Base-by-base conservation (phyloP, 2,113 vertebrate species). In the Strigops habroptila region DNA sequence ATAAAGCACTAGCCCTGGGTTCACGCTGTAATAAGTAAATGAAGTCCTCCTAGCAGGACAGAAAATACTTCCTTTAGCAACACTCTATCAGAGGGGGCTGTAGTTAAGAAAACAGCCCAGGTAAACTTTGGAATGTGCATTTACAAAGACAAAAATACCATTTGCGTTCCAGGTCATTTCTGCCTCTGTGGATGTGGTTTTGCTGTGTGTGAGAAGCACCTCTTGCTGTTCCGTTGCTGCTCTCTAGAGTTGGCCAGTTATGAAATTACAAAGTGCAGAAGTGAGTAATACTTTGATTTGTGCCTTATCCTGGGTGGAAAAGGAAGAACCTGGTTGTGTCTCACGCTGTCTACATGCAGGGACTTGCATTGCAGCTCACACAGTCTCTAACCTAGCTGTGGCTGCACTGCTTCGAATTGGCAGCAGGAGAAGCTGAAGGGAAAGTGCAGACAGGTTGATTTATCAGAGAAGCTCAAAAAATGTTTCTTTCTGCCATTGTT, bases 401-500 rank as follows among this genome's bases (percentile, higher is more conserved):
- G 43, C 33, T 86, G 53, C 52, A 55, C 2, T 10, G 27, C 53
- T 82, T 51, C 51, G 7, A 2, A 24, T 23, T 77, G 83, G 69
- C 77, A 75, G 69, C 69, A 81, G 80, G 43, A 83, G 67, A 55
- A 82, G 57, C 35, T 62, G 67, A 64, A 37, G 25, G 24, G 49
- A 30, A 81, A 35, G 37, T 12, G 35, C 17, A 28, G 57, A 35
- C 30, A 65, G 21, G 41, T 31, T 59, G 37, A 80, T 69, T 80
- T 67, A 46, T 74, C n/a, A 16, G 7, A 24, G 19, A 62, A 49
- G n/a, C 79, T 80, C 14, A 7, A 1, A 49, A 33, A 37, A 28
- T 18, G 28, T 82, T 76, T 35, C 8, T 49, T 39, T 53, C 22
- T 57, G 4, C 3, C 0, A 0, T n/a, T 73, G 30, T 25, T 85